phyloP scores from a whole-genome alignment of 2,888 invertebrate species.

The Ormyrus thymus region DNA sequence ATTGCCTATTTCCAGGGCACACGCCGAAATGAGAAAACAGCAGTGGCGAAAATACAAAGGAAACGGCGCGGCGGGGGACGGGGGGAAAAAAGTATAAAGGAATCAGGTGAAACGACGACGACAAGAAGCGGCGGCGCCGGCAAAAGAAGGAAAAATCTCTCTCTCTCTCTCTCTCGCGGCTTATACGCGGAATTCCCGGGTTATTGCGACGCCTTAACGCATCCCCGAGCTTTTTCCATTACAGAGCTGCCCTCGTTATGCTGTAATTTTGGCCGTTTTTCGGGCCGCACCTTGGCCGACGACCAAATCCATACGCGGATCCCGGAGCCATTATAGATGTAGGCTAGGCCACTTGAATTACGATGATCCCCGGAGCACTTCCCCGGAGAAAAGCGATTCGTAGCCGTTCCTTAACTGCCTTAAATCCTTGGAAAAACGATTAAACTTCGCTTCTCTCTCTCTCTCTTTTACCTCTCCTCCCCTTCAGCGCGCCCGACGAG shows the following conservation, averaged over 20 bases:
- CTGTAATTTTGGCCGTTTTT: slow-evolving; percentile 24
- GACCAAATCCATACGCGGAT: slow-evolving; percentile 27
- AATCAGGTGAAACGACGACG: slow-evolving; percentile 38
- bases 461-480: slow-evolving; percentile 4
- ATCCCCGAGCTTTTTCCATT: slow-evolving; percentile 48
- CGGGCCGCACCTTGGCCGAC: background rate
- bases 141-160: background rate
- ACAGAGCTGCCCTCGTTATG: slow-evolving; percentile 13
- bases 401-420: slow-evolving; percentile 20
- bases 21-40: slow-evolving; percentile 51
- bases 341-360: slow-evolving; percentile 35
- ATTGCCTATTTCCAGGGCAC: slow-evolving; percentile 59
- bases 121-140: background rate
- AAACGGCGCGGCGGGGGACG: slow-evolving; percentile 38
- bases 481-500: background rate
- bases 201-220: slow-evolving; percentile 65
- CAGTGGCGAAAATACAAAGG: slow-evolving; percentile 47
- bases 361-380: background rate
- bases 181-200: slow-evolving; percentile 53
- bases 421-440: slow-evolving; percentile 43
- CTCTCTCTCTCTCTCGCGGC: background rate
- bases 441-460: slow-evolving; percentile 29
- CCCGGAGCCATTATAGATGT: background rate
- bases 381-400: background rate
- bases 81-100: slow-evolving; percentile 30